Conservation (phyloP, 1,140 invertebrate species). For the Camponotus floridanus region DNA sequence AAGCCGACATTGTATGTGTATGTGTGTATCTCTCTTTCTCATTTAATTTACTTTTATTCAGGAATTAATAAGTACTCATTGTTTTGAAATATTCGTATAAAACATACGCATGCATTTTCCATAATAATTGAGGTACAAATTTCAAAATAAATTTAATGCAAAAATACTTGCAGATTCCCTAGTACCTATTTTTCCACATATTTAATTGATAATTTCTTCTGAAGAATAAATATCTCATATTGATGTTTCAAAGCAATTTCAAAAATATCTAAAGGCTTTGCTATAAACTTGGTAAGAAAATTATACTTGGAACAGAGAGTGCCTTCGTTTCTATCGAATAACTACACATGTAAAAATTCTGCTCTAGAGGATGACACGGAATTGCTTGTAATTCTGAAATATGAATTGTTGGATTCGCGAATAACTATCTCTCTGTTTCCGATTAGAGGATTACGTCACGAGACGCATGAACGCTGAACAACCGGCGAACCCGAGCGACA, state of each 20-base stretch:
- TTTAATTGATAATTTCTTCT: not conserved
- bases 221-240: not conserved
- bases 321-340: not conserved
- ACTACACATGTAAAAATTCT: too few relatives aligned
- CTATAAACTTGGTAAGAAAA: not conserved
- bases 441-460: not conserved
- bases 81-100: not conserved
- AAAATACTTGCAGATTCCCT: not conserved
- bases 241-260: not conserved
- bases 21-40: not conserved
- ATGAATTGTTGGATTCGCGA: not conserved
- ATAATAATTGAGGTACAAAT: not conserved
- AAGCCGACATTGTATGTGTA: not conserved
- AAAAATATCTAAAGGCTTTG: not conserved
- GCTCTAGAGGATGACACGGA: not conserved
- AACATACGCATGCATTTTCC: not conserved
- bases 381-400: not conserved
- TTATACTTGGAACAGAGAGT: not conserved
- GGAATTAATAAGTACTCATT: constrained; percentile 2
- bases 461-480: too few relatives aligned
- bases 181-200: not conserved
- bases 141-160: constrained; percentile 14
- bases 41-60: not conserved
- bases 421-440: not conserved
- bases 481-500: not conserved